Evolutionary conservation across 2,888 invertebrate genomes (phyloP).

Genomic region (Dryadula phaetusa): DNA sequence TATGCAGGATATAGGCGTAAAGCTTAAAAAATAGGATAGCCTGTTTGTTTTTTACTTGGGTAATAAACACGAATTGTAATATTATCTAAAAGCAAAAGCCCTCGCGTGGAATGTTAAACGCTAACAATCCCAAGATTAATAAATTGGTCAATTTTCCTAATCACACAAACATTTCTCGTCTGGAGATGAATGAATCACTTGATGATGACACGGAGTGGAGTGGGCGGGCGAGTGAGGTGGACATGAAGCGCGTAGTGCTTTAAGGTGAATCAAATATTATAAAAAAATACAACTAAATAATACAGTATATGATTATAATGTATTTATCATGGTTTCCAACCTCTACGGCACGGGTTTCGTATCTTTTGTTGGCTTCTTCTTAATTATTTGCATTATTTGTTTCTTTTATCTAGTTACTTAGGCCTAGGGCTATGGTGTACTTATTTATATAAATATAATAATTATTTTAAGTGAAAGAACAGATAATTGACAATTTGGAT

Average conservation of each 20-base stretch:
- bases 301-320: background rate
- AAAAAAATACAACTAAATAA: background rate
- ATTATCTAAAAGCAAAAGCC: background rate
- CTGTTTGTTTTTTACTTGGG: background rate
- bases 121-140: conserved; percentile 35
- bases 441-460: too few species aligned
- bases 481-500: too few species aligned
- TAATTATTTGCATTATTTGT: too few species aligned
- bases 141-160: conserved; percentile 40
- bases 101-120: conserved; percentile 31
- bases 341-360: too few species aligned
- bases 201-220: background rate
- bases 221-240: conserved; percentile 19
- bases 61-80: background rate
- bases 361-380: too few species aligned
- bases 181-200: conserved; percentile 32
- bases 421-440: too few species aligned
- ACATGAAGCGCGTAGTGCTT: background rate
- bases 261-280: background rate
- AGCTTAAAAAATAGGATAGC: too few species aligned
- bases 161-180: conserved; percentile 31
- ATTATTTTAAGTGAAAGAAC: too few species aligned
- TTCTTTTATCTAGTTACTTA: too few species aligned
- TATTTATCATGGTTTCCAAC: too few species aligned
- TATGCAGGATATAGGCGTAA: too few species aligned